Percentiles rank a stretch among this genome's conserved stretches.
These are phyloP conservation scores for Neodontobutis hainanensis DNA, from an alignment of 2,113 vertebrate genomes.

Conservation along the genomic window DNA sequence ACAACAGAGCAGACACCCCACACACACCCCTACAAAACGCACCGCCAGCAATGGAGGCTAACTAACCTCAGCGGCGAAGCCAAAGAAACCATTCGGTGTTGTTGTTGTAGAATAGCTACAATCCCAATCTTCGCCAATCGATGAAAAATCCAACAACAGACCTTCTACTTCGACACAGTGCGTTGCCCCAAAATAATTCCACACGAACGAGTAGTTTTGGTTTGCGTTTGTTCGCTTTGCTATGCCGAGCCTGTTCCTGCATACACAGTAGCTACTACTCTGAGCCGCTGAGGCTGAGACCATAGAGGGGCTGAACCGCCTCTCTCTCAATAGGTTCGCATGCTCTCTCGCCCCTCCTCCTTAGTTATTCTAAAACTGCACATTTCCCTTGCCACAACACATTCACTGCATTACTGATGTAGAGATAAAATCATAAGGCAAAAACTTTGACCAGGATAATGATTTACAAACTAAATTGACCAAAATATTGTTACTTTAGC, in stretches of 20 bases:
- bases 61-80: constrained; percentile 71
- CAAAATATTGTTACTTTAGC: no score
- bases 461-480: no score
- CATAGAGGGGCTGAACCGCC: constrained; percentile 62
- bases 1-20: constrained; percentile 54
- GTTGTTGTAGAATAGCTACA: constrained; percentile 37
- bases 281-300: constrained; percentile 55
- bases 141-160: constrained; percentile 7
- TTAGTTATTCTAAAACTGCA: constrained; percentile 35
- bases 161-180: constrained; percentile 28
- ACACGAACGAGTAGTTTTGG: constrained; percentile 55
- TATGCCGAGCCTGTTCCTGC: constrained; percentile 55
- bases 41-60: constrained; percentile 66
- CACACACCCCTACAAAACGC: constrained; percentile 18
- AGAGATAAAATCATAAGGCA: neutral
- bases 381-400: constrained; percentile 40
- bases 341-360: constrained; percentile 64
- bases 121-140: constrained; percentile 43
- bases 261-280: constrained; percentile 56
- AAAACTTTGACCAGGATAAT: neutral
- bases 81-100: constrained; percentile 56
- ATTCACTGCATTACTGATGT: constrained; percentile 3
- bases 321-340: constrained; percentile 66
- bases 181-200: constrained; percentile 66
- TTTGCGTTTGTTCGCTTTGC: constrained; percentile 63